A percentile compares a stretch with the other conserved stretches of the same genome.
phyloP scores from a whole-genome alignment of 2,888 invertebrate species.

The Xestia sexstrigata region DNA sequence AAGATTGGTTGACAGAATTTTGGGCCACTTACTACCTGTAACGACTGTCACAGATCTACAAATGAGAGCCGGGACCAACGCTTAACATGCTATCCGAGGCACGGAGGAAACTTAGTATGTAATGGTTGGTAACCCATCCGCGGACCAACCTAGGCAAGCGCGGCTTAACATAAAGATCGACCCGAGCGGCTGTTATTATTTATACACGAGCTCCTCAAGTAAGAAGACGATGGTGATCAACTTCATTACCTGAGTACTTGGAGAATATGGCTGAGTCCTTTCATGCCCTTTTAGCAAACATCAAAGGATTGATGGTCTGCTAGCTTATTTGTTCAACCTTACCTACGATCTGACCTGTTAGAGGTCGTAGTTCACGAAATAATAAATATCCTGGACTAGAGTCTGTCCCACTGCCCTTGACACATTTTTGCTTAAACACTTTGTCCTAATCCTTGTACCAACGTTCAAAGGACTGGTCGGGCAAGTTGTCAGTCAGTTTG shows the following conservation, averaged over 20 bases:
- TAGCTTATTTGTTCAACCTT: not conserved
- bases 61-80: too few species aligned
- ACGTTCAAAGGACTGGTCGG: conserved; percentile 26
- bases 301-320: not conserved
- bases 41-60: too few species aligned
- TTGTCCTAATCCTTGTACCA: conserved; percentile 21
- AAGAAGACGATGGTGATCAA: not conserved
- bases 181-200: too few species aligned
- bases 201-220: too few species aligned
- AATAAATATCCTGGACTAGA: conserved; percentile 15
- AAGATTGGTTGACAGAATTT: too few species aligned
- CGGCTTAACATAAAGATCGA: too few species aligned
- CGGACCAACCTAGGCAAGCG: too few species aligned
- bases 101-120: too few species aligned
- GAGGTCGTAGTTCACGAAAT: not conserved
- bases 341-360: not conserved
- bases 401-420: conserved; percentile 30
- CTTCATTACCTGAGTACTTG: not conserved
- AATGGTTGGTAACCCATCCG: too few species aligned
- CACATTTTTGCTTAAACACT: conserved; percentile 27
- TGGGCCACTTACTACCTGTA: too few species aligned
- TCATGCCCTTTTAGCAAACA: not conserved
- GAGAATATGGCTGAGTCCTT: not conserved
- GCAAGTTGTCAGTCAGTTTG: conserved; percentile 30
- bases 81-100: too few species aligned